Conservation (phyloP, 2,888 invertebrate genomes). For the Himalopsyche kuldschensis region DNA sequence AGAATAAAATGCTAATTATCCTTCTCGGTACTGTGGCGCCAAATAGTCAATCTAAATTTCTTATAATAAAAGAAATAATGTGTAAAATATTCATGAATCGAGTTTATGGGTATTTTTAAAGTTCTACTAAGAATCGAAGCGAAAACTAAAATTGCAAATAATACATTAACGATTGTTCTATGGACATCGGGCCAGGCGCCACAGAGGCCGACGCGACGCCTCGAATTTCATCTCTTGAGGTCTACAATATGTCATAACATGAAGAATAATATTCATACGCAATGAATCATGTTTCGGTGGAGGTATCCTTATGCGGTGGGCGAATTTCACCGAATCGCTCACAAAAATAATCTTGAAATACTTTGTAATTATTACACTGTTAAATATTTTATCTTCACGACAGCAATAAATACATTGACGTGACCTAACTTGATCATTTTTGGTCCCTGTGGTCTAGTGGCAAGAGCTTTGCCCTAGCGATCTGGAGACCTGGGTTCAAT, state of each 20-base stretch:
- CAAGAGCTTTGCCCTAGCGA: no score
- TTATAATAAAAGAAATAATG: background rate
- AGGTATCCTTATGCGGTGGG: background rate
- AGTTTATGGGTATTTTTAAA: background rate
- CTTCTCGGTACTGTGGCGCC: no score
- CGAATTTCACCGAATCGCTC: background rate
- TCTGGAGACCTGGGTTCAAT: no score
- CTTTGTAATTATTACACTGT: no score
- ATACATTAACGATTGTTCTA: background rate
- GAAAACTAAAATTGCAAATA: background rate
- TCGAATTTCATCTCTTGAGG: background rate
- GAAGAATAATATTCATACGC: background rate
- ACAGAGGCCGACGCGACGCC: background rate
- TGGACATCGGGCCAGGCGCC: background rate
- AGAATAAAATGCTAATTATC: no score
- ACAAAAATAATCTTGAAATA: no score
- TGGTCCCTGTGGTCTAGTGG: no score
- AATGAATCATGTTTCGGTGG: no score
- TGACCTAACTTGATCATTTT: no score
- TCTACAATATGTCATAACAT: background rate
- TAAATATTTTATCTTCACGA: no score
- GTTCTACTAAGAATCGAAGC: background rate
- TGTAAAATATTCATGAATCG: background rate
- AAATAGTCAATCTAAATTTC: no score
- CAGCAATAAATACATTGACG: no score